A percentile compares a stretch with the other conserved stretches of the same genome.
Conservation (phyloP, 1,140 invertebrate species). For the Cecropterus lyciades region DNA sequence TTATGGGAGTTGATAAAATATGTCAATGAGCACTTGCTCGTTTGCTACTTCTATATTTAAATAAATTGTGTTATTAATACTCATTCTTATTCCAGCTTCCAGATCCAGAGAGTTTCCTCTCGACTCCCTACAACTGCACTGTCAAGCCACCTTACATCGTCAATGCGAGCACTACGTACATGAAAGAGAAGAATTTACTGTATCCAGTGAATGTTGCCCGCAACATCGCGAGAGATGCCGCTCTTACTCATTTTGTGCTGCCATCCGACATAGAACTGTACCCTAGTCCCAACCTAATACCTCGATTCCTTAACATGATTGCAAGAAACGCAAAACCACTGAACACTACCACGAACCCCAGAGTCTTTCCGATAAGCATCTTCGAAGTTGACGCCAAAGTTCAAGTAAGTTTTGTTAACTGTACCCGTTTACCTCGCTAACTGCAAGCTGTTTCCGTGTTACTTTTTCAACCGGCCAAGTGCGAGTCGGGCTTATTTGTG, state of each 20-base stretch:
- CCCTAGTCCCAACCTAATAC: conserved; percentile 91
- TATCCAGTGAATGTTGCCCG: conserved; percentile 95
- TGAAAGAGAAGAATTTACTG: conserved; percentile 90
- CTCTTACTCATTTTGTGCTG: conserved; percentile 93
- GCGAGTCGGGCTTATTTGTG: too few species aligned
- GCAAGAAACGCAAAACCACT: conserved; percentile 88
- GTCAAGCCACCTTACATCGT: conserved; percentile 88
- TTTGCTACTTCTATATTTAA: too few species aligned
- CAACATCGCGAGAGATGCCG: conserved; percentile 92
- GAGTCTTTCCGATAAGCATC: conserved; percentile 92
- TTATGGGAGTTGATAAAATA: too few species aligned
- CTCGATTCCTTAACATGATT: conserved; percentile 93
- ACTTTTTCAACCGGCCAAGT: too few species aligned
- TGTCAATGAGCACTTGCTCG: too few species aligned
- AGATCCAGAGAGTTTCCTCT: conserved; percentile 85
- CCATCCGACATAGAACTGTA: conserved; percentile 95
- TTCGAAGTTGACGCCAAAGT: conserved; percentile 92
- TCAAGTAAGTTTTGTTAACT: conserved; percentile 57
- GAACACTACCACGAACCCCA: conserved; percentile 86
- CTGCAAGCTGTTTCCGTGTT: too few species aligned
- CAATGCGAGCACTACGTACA: conserved; percentile 88
- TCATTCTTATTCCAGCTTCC: conserved; percentile 85
- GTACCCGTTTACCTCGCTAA: too few species aligned
- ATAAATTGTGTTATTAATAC: too few species aligned
- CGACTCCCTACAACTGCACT: conserved; percentile 88